phyloP scores from a whole-genome alignment of 2,888 invertebrate genomes.

The Chrysolina oricalcia region DNA sequence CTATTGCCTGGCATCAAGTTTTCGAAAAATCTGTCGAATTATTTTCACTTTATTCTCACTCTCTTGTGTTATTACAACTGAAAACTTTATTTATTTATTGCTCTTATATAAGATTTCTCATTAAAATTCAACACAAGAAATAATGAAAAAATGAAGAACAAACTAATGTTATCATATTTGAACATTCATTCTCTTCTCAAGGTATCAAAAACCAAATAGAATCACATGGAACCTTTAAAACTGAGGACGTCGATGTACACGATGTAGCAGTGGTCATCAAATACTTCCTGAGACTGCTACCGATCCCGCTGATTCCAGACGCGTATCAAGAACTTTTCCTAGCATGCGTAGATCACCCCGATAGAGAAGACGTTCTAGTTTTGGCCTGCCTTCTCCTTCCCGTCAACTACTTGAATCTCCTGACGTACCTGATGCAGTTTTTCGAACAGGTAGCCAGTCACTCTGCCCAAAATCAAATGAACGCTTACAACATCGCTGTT shows the following conservation, averaged over 20 bases:
- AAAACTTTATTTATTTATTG: no score
- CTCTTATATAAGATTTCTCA: no score
- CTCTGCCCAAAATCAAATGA: constrained; percentile 39
- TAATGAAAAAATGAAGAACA: not conserved
- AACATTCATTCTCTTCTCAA: constrained; percentile 58
- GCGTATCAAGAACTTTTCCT: constrained; percentile 84
- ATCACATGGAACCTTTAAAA: constrained; percentile 70
- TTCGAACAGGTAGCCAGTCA: constrained; percentile 41
- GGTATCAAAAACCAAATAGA: constrained; percentile 69
- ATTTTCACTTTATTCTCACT: no score
- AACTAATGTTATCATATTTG: not conserved
- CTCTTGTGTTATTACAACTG: no score
- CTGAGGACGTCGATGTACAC: constrained; percentile 81
- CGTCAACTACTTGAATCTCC: constrained; percentile 81
- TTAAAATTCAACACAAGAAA: not conserved
- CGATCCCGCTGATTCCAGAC: constrained; percentile 85
- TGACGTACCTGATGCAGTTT: constrained; percentile 85
- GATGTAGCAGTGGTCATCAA: constrained; percentile 91
- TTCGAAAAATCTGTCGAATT: no score
- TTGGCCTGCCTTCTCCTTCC: constrained; percentile 82
- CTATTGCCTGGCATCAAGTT: no score
- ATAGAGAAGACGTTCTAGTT: constrained; percentile 77
- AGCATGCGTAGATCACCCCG: constrained; percentile 76
- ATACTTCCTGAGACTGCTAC: constrained; percentile 86
- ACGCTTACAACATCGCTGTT: constrained; percentile 31